These are phyloP conservation scores for Thymelicus acteon DNA, from an alignment of 2,888 invertebrate species.

Conservation along the genomic window DNA sequence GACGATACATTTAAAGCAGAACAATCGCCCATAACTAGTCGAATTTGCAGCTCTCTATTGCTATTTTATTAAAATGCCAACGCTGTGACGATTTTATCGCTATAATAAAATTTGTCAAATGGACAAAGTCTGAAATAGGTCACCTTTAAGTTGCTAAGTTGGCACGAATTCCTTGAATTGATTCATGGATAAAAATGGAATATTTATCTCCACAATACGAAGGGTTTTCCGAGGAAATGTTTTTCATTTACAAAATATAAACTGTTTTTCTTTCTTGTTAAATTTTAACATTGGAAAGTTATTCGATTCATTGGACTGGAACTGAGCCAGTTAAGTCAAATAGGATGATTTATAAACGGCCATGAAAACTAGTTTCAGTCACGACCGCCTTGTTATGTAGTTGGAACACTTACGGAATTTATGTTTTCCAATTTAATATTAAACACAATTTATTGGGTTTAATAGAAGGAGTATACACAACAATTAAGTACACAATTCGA, in stretches of 20 bases:
- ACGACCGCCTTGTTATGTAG: background rate
- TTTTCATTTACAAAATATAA: slow-evolving; percentile 3
- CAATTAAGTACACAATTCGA: too few species aligned
- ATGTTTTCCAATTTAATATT: too few species aligned
- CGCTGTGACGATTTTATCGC: slow-evolving; percentile 18
- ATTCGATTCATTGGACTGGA: slow-evolving; percentile 16
- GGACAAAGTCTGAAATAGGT: slow-evolving; percentile 28
- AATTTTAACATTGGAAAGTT: slow-evolving; percentile 22
- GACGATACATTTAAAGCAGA: background rate
- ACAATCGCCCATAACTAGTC: background rate
- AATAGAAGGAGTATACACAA: background rate
- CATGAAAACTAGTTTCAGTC: slow-evolving; percentile 18
- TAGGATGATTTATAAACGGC: slow-evolving; percentile 26
- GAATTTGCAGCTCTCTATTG: slow-evolving; percentile 16
- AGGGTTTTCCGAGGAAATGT: slow-evolving; percentile 5
- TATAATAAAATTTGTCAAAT: slow-evolving; percentile 26
- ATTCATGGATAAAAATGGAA: slow-evolving; percentile 23
- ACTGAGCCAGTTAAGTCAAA: slow-evolving; percentile 9
- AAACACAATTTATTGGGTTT: background rate
- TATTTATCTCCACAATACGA: slow-evolving; percentile 1
- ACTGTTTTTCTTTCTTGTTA: slow-evolving; percentile 11
- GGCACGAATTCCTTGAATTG: slow-evolving; percentile 22
- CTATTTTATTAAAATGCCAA: slow-evolving; percentile 21
- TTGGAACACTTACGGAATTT: too few species aligned
- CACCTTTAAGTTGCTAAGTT: slow-evolving; percentile 28